phyloP scores from a whole-genome alignment of 2,113 vertebrate genomes.

The Vidua chalybeata region DNA sequence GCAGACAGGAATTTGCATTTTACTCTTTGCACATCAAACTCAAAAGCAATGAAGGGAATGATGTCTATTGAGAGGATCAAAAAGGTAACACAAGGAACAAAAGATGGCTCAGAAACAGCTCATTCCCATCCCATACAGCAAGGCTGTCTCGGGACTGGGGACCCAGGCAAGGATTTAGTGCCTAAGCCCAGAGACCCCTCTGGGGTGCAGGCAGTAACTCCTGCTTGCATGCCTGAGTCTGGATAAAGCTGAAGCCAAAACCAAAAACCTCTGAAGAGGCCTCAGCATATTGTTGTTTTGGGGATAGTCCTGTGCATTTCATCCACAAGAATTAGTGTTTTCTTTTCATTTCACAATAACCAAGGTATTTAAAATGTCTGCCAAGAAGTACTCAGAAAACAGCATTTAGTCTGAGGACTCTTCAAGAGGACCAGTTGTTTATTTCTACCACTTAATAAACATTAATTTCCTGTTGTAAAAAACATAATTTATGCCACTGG shows the following conservation, averaged over 20 bases:
- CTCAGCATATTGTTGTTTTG: slow-evolving; percentile 45
- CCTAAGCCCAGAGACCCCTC: slow-evolving; percentile 29
- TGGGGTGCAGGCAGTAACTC: slow-evolving; percentile 20
- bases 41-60: background rate
- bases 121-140: slow-evolving; percentile 4
- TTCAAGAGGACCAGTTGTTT: slow-evolving; percentile 47
- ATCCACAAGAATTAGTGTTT: slow-evolving; percentile 48
- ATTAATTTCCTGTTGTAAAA: slow-evolving; percentile 73
- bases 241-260: slow-evolving; percentile 18
- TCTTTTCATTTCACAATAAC: slow-evolving; percentile 68
- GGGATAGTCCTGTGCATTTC: slow-evolving; percentile 23
- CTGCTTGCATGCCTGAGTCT: background rate
- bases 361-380: slow-evolving; percentile 51
- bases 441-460: slow-evolving; percentile 44
- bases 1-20: slow-evolving; percentile 21
- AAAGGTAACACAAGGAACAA: slow-evolving; percentile 50
- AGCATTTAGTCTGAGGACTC: slow-evolving; percentile 27
- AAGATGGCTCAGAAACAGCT: slow-evolving; percentile 27
- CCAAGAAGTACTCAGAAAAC: slow-evolving; percentile 46
- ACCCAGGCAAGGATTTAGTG: slow-evolving; percentile 42
- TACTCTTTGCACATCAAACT: background rate
- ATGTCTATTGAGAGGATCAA: slow-evolving; percentile 34
- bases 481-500: slow-evolving; percentile 47
- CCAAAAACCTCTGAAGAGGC: slow-evolving; percentile 20
- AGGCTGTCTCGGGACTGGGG: background rate